Evolutionary conservation across 2,888 invertebrate species (phyloP).

Genomic region (Tachina fera): DNA sequence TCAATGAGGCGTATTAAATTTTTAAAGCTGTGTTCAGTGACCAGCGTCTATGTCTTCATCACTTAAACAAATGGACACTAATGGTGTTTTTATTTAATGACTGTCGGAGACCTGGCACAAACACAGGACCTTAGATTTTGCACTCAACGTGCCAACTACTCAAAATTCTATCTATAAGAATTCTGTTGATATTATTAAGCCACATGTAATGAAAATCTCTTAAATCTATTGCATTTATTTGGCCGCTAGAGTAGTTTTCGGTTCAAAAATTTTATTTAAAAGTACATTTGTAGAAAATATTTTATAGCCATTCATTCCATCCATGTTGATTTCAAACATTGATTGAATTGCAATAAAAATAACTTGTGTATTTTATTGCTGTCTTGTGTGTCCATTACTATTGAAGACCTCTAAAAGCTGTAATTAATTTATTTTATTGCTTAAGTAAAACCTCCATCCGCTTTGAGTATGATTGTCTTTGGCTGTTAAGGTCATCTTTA

Average conservation of each 20-base stretch:
- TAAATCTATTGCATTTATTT: too few relatives aligned
- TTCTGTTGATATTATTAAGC: too few relatives aligned
- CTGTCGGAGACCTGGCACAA: too few relatives aligned
- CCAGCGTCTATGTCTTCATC: too few relatives aligned
- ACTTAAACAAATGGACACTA: too few relatives aligned
- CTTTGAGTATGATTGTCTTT: slow-evolving; percentile 22
- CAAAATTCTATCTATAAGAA: too few relatives aligned
- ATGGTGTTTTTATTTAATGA: too few relatives aligned
- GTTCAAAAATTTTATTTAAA: background rate
- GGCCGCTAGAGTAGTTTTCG: background rate
- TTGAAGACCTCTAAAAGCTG: slow-evolving; percentile 35
- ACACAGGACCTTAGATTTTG: too few relatives aligned
- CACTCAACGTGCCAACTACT: too few relatives aligned
- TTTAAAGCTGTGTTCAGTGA: too few relatives aligned
- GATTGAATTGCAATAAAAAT: slow-evolving; percentile 57
- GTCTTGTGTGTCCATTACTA: background rate
- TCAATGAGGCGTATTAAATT: too few relatives aligned
- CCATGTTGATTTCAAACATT: slow-evolving; percentile 25
- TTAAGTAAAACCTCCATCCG: background rate
- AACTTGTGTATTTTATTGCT: slow-evolving; percentile 17
- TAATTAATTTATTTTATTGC: slow-evolving; percentile 56
- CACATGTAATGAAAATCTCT: too few relatives aligned
- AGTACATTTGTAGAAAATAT: slow-evolving; percentile 17
- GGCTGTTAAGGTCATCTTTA: slow-evolving; percentile 28
- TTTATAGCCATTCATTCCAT: slow-evolving; percentile 14